Evolutionary conservation across 2,888 invertebrate species (phyloP).

Genomic region (Stenurella melanura): DNA sequence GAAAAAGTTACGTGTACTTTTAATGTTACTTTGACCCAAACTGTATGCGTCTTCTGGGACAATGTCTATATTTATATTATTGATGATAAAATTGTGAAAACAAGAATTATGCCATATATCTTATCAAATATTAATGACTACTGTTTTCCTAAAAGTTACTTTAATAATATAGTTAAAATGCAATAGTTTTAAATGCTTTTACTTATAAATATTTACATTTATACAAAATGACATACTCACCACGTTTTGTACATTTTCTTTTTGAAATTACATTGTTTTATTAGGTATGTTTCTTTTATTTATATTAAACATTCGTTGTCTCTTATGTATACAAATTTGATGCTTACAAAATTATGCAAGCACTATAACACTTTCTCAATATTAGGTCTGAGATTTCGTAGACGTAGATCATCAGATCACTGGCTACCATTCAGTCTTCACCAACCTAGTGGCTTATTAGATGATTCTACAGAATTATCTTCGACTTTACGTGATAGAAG

Average conservation of each 20-base stretch:
- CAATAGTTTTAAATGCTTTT: background rate
- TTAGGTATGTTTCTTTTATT: background rate
- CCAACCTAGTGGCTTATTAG: conserved; percentile 49
- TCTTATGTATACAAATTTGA: background rate
- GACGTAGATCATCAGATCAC: conserved; percentile 63
- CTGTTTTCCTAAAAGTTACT: too few relatives aligned
- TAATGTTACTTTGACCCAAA: too few relatives aligned
- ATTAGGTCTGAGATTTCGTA: conserved; percentile 54
- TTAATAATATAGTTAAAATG: too few relatives aligned
- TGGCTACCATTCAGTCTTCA: conserved; percentile 62
- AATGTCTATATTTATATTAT: too few relatives aligned
- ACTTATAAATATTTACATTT: background rate
- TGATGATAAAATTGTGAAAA: background rate
- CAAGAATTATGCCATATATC: background rate
- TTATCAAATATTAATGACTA: background rate
- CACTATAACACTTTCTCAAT: background rate
- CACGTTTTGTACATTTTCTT: background rate
- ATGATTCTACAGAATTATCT: conserved; percentile 54
- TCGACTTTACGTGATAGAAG: conserved; percentile 54
- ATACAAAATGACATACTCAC: background rate
- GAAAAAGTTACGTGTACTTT: too few relatives aligned
- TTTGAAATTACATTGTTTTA: background rate
- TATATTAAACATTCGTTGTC: background rate
- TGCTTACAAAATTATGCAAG: background rate
- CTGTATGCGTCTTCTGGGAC: too few relatives aligned